Conservation (phyloP, 37 sponge, comb jelly and placozoan genomes). For the Diacarnus erythraeanus region DNA sequence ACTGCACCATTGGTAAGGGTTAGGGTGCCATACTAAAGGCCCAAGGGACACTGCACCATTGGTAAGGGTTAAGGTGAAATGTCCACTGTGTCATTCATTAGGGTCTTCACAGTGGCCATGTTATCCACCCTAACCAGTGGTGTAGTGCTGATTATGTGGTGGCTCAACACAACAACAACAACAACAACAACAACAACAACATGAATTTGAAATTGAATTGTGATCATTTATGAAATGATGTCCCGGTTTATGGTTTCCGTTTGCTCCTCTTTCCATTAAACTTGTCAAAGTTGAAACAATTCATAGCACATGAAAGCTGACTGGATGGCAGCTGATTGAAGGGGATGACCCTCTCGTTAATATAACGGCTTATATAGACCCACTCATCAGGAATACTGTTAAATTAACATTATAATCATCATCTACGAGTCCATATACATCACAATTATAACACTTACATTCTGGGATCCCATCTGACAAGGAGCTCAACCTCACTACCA, state of each 20-base stretch:
- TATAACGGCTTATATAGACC: slow-evolving; percentile 20
- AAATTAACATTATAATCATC: slow-evolving; percentile 14
- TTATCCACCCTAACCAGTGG: too few species aligned
- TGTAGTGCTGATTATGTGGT: too few species aligned
- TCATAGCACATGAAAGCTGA: slow-evolving; percentile 25
- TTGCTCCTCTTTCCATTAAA: slow-evolving; percentile 1
- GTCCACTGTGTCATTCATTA: too few species aligned
- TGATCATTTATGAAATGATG: too few species aligned
- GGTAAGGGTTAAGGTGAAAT: too few species aligned
- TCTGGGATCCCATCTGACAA: slow-evolving; percentile 47
- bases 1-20: too few species aligned
- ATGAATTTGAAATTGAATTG: too few species aligned
- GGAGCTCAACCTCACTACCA: slow-evolving; percentile 15
- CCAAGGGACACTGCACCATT: too few species aligned
- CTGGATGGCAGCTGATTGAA: slow-evolving; percentile 4
- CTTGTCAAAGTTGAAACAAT: slow-evolving; percentile 17
- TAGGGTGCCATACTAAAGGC: too few species aligned
- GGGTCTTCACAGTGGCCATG: too few species aligned
- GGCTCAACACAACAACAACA: too few species aligned
- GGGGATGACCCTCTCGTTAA: slow-evolving; percentile 2
- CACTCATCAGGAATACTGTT: slow-evolving; percentile 19
- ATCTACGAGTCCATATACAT: slow-evolving; percentile 36
- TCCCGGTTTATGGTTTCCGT: slow-evolving; percentile 39
- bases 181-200: too few species aligned
- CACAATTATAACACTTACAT: slow-evolving; percentile 29